Evolutionary conservation across 2,888 invertebrate species (phyloP), one percentile per base, ranked within the genome.

Genomic region (Thecocarcelia acutangulata): DNA sequence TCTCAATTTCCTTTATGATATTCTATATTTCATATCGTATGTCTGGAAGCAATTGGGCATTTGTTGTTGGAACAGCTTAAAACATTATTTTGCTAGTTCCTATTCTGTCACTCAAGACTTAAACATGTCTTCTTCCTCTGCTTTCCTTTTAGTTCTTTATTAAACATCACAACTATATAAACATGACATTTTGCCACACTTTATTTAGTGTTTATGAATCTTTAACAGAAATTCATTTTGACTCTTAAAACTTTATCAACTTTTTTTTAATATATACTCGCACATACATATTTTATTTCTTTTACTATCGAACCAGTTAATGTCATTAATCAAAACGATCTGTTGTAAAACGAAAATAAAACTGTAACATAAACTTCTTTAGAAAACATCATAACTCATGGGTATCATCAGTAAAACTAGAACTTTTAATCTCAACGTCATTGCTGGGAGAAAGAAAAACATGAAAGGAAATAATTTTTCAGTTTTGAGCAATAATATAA

Each of bases 321-420:
- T 52, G 52, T 42, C 52, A 66, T 66, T 52, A 66, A 66, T 66
- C 66, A 66, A 52, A 54, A 66, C 42, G 42, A 66, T 42, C 66
- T 66, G 66, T 52, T 52, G 21, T 21, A 40, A 50, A 66, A 66
- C 21, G 15, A 19, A 40, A 40, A 40, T 24, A 24, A 66, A 54
- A 42, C 24, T 66, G 24, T 28, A 28, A 54, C 42, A 66, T 42
- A 52, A 66, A 66, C 40, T 66, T 66, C 42, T 66, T 52, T 15
- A 19, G 66, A 11, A 42, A 66, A 21, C 52, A 66, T 52, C 66
- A 54, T 66, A 66, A 66, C 66, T 66, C 66, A 42, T 66, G 66
- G 66, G 66, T 11, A 52, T 50, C 66, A 66, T 66, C 42, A 66
- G 66, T 42, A 21, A 5, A 50, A 52, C 40, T 40, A 28, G 52